Evolutionary conservation across 1,140 invertebrate species (phyloP), one percentile per base, ranked within the genome.

Genomic region (Contarinia nasturtii): DNA sequence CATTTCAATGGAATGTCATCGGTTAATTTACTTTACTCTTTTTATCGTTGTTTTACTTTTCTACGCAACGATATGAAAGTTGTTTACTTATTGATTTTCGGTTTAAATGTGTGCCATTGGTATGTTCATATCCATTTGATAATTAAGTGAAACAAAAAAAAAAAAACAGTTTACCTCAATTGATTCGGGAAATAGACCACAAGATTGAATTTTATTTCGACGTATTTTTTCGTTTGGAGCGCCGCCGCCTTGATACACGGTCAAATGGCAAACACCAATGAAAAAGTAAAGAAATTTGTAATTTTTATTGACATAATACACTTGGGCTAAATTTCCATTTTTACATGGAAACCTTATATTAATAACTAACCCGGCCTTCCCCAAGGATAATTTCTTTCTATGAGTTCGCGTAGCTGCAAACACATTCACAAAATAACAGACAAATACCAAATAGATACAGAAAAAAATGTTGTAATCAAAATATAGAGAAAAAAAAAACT

Each of bases 311-410:
- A 18, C 38, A 41, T 19, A 41, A 12, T 18, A 19, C 15, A 15
- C 19, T 15, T 18, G 15, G 19, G 19, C 8, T 41, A 18, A 15
- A 41, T 41, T 41, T 15, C 15, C 15, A 41, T 41, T 41, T 18
- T 19, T 20, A 22, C 44, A 22, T 33, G 17, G 44, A 33, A 45
- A 15, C 34, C 44, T 40, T 40, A 4, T 18, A 40, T 15, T 4
- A n/a, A n/a, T n/a, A n/a, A n/a, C n/a, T n/a, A 5, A 33, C 48
- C 62, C 7, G 62, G 62, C 37, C 57, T 53, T 15, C 64, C 64
- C 64, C 65, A 70, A 10, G 68, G 68, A 55, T 64, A 69, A 52
- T 69, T 66, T 20, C 61, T 61, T 34, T 66, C 57, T 33, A 67
- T 55, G 49, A 69, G 55, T 34, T 67, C 64, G 33, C 63, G 60